phyloP scores from a whole-genome alignment of 2,797 vertebrate genomes.

The Atherinosoma microstoma region DNA sequence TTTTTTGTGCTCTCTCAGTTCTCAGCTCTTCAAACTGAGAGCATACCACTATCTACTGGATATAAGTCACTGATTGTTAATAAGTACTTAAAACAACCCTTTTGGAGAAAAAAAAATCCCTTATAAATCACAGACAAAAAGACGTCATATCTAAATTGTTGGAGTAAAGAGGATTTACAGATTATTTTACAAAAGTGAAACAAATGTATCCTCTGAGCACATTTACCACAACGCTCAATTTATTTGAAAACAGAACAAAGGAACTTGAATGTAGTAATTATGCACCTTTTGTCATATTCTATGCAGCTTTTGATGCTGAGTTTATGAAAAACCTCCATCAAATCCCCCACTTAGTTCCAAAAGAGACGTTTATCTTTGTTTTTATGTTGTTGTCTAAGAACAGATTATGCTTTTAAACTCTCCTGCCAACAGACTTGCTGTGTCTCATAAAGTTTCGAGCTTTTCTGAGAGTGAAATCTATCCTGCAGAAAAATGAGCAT shows the following conservation, averaged over 20 bases:
- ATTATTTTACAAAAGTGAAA: background rate
- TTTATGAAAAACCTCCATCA: constrained; percentile 30
- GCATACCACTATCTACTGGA: too few species aligned
- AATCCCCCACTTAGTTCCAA: constrained; percentile 25
- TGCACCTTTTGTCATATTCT: constrained; percentile 7
- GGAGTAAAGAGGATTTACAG: background rate
- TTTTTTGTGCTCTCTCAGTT: too few species aligned
- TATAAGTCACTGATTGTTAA: too few species aligned
- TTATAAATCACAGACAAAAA: background rate
- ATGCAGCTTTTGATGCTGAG: constrained; percentile 27
- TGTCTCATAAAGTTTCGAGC: constrained; percentile 41
- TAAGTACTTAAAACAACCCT: too few species aligned
- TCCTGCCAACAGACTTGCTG: constrained; percentile 34
- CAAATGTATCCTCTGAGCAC: constrained; percentile 18
- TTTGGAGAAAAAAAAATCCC: background rate
- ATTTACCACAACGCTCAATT: constrained; percentile 37
- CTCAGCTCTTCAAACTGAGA: too few species aligned
- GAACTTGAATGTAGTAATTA: constrained; percentile 15
- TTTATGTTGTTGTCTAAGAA: constrained; percentile 26
- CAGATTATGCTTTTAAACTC: constrained; percentile 55
- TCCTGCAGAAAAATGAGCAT: constrained; percentile 41
- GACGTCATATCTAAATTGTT: background rate
- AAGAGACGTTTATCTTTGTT: constrained; percentile 23
- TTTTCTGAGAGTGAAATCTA: constrained; percentile 43
- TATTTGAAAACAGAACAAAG: constrained; percentile 25